Evolutionary conservation across 2,888 invertebrate species (phyloP).

Genomic region (Lagria hirta): DNA sequence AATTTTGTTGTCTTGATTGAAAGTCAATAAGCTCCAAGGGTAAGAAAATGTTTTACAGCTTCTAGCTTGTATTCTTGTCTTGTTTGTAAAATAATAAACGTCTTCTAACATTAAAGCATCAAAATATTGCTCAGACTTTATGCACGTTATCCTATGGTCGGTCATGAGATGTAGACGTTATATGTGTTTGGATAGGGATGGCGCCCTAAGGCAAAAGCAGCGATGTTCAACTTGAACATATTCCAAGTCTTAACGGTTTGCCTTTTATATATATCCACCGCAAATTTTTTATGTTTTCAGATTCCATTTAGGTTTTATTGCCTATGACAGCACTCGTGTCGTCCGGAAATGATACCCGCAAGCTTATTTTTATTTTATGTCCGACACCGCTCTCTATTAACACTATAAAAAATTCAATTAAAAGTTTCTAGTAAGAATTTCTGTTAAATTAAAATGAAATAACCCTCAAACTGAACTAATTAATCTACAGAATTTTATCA

Average conservation of each 20-base stretch:
- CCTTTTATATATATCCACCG: constrained; percentile 12
- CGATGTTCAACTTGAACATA: constrained; percentile 8
- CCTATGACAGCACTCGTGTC: constrained; percentile 8
- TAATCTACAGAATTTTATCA: too few species aligned
- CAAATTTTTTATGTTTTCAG: constrained; percentile 17
- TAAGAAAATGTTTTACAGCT: constrained; percentile 23
- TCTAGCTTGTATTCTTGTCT: constrained; percentile 27
- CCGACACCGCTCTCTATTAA: constrained; percentile 9
- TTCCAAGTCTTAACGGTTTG: constrained; percentile 11
- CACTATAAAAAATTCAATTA: too few species aligned
- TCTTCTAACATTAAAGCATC: constrained; percentile 12
- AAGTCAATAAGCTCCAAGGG: not conserved
- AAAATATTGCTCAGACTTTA: constrained; percentile 10
- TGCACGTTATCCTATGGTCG: constrained; percentile 19
- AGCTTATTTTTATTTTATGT: constrained; percentile 6
- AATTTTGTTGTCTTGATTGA: not conserved
- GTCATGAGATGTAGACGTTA: constrained; percentile 18
- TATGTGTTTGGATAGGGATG: constrained; percentile 9
- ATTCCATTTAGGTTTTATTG: constrained; percentile 13
- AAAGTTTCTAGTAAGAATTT: too few species aligned
- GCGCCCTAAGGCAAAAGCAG: constrained; percentile 11
- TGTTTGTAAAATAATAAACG: constrained; percentile 19
- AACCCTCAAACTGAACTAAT: too few species aligned
- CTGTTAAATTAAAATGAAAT: too few species aligned
- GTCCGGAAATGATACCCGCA: constrained; percentile 7